These are phyloP conservation scores for Zapus hudsonius DNA, from an alignment of 2,113 vertebrate genomes.

Conservation along the genomic window DNA sequence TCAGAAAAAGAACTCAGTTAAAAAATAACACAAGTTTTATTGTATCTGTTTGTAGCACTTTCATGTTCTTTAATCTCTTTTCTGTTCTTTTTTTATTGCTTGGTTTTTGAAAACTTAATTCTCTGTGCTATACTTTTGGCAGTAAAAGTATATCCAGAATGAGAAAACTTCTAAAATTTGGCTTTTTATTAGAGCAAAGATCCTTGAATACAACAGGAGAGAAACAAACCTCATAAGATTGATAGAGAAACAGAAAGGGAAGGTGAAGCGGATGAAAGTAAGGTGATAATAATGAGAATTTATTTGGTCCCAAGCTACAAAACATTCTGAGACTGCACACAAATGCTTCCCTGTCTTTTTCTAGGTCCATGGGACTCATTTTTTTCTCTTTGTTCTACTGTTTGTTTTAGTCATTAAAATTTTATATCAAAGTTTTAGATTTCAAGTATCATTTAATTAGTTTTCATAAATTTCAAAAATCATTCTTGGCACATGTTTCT, in stretches of 20 bases:
- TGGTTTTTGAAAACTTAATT: conserved; percentile 81
- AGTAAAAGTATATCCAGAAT: conserved; percentile 71
- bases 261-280: background rate
- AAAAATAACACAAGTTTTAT: conserved; percentile 21
- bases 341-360: background rate
- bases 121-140: conserved; percentile 78
- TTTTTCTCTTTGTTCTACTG: background rate
- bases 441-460: background rate
- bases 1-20: conserved; percentile 70
- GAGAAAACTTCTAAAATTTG: conserved; percentile 67
- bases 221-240: conserved; percentile 74
- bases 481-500: background rate
- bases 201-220: conserved; percentile 65
- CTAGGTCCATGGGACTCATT: background rate
- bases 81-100: conserved; percentile 78
- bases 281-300: background rate
- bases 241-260: background rate
- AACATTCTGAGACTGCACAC: background rate
- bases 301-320: background rate
- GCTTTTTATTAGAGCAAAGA: conserved; percentile 75
- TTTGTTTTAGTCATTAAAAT: background rate
- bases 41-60: conserved; percentile 61
- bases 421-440: background rate
- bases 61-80: conserved; percentile 76
- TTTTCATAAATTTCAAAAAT: background rate